Base-by-base conservation (phyloP, 2,797 vertebrate species). In the Selene dorsalis region DNA sequence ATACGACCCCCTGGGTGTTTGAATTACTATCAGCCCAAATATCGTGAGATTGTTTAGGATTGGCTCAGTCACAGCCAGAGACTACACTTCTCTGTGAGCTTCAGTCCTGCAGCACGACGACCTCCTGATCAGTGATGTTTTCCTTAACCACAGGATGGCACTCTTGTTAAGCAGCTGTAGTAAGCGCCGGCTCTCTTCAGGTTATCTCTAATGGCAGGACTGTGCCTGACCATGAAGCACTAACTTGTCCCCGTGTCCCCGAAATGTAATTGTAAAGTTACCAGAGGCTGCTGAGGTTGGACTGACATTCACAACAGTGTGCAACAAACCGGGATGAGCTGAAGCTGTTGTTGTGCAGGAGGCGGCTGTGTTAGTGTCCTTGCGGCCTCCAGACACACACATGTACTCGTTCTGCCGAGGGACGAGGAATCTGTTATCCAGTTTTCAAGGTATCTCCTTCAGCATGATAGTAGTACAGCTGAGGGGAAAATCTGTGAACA, bases 61-160 rank as follows among this genome's bases (percentile, higher is more conserved):
- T 0, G 4, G 2, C 38, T 57, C 30, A 1, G 52, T 70, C 35
- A 50, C n/a, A 32, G 10, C 64, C 17, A 47, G 53, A 62, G 24
- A 47, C n/a, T 53, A 20, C 65, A 30, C 52, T 41, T 80, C 43
- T 72, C 53, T 52, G 18, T 65, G 9, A 48, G 56, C 10, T n/a
- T 3, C 32, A 71, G 28, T 32, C 45, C 43, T 38, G 59, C 28
- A 48, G 62, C 38, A 63, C 35, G 57, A 43, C 32, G 59, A 83
- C 53, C 58, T 24, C 45, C 11, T 79, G 58, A 80, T 85, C 79
- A 73, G 82, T 79, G 79, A 85, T 92, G 83, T 90, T 88, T 72
- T 38, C 16, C 69, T 83, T 85, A 86, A 83, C 93, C 94, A 95
- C 94, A 92, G 83, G 95, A 93, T 94, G 94, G 94, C 94, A 93